These are phyloP conservation scores for Candidula unifasciata DNA, from an alignment of 2,888 invertebrate species.

Conservation along the genomic window DNA sequence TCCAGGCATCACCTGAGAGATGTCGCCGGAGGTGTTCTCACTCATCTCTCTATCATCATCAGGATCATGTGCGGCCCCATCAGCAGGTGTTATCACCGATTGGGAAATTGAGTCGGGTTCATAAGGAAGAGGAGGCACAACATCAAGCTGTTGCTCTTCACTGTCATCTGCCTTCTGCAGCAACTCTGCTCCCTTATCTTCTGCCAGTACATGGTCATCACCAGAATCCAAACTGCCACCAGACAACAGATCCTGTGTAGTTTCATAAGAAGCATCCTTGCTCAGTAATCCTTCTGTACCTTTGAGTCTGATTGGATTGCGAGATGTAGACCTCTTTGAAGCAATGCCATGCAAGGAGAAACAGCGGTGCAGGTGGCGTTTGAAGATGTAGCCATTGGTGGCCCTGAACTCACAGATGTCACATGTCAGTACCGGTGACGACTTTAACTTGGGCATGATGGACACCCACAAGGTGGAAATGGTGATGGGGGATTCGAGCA, in stretches of 20 bases:
- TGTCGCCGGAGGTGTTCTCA: not conserved
- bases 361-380: slow-evolving; percentile 47
- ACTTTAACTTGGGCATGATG: slow-evolving; percentile 40
- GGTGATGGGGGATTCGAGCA: not conserved
- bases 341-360: slow-evolving; percentile 47
- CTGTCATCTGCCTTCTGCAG: not conserved
- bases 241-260: not conserved
- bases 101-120: not conserved
- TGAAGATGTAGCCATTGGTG: slow-evolving; percentile 48
- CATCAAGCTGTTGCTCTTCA: not conserved
- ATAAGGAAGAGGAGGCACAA: not conserved
- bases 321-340: slow-evolving; percentile 46
- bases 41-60: too few species aligned
- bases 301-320: slow-evolving; percentile 43
- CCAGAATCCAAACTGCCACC: not conserved
- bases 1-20: not conserved
- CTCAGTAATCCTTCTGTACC: slow-evolving; percentile 45
- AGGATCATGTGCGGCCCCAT: not conserved
- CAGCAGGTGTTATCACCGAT: not conserved
- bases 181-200: not conserved
- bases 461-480: not conserved
- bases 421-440: slow-evolving; percentile 37
- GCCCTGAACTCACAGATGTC: slow-evolving; percentile 51
- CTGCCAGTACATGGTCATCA: not conserved
- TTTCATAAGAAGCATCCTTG: slow-evolving; percentile 12